phyloP scores from a whole-genome alignment of 2,797 vertebrate genomes.

The Chrysocyon brachyurus region DNA sequence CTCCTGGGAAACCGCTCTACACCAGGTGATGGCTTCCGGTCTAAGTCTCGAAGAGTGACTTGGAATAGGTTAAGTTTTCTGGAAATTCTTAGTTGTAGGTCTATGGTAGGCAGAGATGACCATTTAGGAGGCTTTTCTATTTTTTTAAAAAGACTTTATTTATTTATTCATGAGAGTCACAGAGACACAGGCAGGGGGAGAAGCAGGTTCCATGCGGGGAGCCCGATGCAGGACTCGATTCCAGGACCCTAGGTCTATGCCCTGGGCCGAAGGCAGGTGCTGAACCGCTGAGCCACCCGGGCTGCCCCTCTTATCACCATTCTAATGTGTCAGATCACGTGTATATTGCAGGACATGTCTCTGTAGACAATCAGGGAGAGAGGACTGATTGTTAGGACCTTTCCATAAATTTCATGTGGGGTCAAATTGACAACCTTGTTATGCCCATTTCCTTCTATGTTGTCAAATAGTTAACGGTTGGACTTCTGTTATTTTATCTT shows the following conservation, averaged over 20 bases:
- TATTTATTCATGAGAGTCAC: too few relatives aligned
- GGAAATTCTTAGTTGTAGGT: too few relatives aligned
- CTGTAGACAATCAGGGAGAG: not conserved
- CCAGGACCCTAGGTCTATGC: not conserved
- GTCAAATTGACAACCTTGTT: not conserved
- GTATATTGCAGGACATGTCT: not conserved
- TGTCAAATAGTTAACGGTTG: not conserved
- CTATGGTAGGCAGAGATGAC: too few relatives aligned
- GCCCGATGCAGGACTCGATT: not conserved
- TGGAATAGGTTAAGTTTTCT: too few relatives aligned
- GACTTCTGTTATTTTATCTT: not conserved
- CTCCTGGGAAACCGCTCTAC: too few relatives aligned
- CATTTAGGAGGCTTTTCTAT: too few relatives aligned
- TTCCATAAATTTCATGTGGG: not conserved
- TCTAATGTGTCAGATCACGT: not conserved
- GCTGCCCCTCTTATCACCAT: not conserved
- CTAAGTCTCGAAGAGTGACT: too few relatives aligned
- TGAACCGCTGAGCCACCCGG: not conserved
- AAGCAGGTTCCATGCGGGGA: not conserved
- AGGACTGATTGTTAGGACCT: not conserved
- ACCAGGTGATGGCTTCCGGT: too few relatives aligned
- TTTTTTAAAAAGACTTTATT: not conserved
- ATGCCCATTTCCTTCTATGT: not conserved
- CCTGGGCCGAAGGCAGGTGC: not conserved
- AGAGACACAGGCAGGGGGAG: not conserved